phyloP scores from a whole-genome alignment of 92 coral and sea anemone species.

The Siderastrea siderea region DNA sequence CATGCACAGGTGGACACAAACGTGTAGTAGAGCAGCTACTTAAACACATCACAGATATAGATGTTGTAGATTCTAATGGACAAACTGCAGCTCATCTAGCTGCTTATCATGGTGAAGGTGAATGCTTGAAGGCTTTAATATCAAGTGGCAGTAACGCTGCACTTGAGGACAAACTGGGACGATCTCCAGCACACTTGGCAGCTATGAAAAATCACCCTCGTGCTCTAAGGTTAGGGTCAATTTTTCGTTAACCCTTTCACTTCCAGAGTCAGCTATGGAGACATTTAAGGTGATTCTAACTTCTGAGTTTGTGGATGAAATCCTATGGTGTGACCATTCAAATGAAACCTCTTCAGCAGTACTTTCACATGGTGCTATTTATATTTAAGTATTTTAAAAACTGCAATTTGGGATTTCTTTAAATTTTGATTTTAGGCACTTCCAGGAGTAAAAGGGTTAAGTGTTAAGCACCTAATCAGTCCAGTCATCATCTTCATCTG shows the following conservation, averaged over 20 bases:
- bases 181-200: slow-evolving; percentile 94
- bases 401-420: too few species aligned
- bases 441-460: too few species aligned
- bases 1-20: slow-evolving; percentile 94
- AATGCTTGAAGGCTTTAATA: slow-evolving; percentile 84
- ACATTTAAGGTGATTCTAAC: too few species aligned
- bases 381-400: too few species aligned
- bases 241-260: background rate
- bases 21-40: slow-evolving; percentile 78
- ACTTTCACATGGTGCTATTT: too few species aligned
- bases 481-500: too few species aligned
- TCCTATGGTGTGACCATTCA: too few species aligned
- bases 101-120: slow-evolving; percentile 95
- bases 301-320: too few species aligned
- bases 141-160: slow-evolving; percentile 76
- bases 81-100: slow-evolving; percentile 97
- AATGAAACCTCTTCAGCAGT: too few species aligned
- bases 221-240: slow-evolving; percentile 69
- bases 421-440: too few species aligned
- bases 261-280: too few species aligned
- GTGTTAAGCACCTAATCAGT: too few species aligned
- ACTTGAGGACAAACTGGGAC: slow-evolving; percentile 86
- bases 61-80: slow-evolving; percentile 81
- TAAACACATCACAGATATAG: slow-evolving; percentile 73
- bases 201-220: slow-evolving; percentile 85